Evolutionary conservation across 2,888 invertebrate species (phyloP).

Genomic region (Heliconius hortense): DNA sequence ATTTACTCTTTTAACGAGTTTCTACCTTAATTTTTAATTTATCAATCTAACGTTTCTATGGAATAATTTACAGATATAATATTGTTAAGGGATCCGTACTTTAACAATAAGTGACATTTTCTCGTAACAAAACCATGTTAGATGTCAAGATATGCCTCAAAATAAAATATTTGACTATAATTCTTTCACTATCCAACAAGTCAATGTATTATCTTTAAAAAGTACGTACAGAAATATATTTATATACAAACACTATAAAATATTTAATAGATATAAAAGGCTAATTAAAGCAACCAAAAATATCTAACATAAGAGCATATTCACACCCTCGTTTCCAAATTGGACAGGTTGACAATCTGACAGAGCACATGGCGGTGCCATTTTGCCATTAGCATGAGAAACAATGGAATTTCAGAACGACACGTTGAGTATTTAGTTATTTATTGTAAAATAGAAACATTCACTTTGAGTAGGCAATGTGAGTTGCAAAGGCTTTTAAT

Average conservation of each 20-base stretch:
- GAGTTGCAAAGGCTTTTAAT: neutral
- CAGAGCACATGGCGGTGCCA: constrained; percentile 22
- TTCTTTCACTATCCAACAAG: neutral
- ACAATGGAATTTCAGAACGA: constrained; percentile 14
- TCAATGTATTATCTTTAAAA: neutral
- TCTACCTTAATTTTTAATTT: neutral
- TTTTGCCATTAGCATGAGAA: constrained; percentile 13
- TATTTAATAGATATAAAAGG: neutral
- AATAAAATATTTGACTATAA: neutral
- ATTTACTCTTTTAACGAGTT: constrained; percentile 5
- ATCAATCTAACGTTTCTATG: neutral
- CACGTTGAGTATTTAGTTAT: constrained; percentile 15
- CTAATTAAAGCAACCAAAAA: constrained; percentile 11
- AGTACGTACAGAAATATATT: neutral
- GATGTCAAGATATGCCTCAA: neutral
- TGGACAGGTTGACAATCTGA: constrained; percentile 35
- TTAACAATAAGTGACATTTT: neutral
- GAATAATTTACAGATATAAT: neutral
- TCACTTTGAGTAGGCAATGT: neutral
- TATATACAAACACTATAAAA: neutral
- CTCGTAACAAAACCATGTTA: neutral
- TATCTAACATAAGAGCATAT: constrained; percentile 7
- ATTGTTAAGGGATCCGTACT: neutral
- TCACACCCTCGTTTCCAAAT: constrained; percentile 25
- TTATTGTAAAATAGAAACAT: constrained; percentile 8